Percentiles rank a stretch among this genome's conserved stretches.
Conservation (phyloP, 2,888 invertebrate species). For the Ferrisia virgata region DNA sequence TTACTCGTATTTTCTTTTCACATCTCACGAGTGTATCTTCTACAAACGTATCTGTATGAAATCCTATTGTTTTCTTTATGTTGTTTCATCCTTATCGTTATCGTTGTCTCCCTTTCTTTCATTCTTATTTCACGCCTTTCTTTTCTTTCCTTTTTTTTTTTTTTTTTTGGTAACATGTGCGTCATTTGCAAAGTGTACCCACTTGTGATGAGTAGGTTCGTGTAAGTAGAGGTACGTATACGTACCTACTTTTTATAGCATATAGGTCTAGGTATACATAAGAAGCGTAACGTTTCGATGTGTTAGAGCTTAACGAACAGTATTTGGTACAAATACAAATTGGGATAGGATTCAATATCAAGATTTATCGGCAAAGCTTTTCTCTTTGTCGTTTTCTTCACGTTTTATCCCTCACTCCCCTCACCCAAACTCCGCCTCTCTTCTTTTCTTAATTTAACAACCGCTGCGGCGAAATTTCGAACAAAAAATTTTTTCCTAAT, state of each 20-base stretch:
- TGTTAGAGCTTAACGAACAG: not conserved
- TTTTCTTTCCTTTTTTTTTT: not conserved
- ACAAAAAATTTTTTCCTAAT: not conserved
- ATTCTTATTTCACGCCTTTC: not conserved
- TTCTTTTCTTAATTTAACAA: not conserved
- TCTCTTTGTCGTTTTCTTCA: not conserved
- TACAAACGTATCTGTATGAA: not conserved
- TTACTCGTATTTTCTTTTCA: not conserved
- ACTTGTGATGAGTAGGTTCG: not conserved
- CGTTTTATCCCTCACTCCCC: not conserved
- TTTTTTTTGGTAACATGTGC: not conserved
- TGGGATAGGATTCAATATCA: not conserved
- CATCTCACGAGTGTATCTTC: not conserved
- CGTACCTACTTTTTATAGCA: too few species aligned
- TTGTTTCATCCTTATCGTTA: not conserved
- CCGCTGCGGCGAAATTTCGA: not conserved
- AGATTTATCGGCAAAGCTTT: constrained; percentile 7
- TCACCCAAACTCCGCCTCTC: not conserved
- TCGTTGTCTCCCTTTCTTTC: not conserved
- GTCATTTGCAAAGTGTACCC: not conserved
- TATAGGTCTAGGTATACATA: too few species aligned
- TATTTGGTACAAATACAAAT: not conserved
- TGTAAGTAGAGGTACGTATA: too few species aligned
- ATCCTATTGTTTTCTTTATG: not conserved
- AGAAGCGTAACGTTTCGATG: not conserved